phyloP scores from a whole-genome alignment of 2,113 vertebrate species.

The Loxodonta africana region DNA sequence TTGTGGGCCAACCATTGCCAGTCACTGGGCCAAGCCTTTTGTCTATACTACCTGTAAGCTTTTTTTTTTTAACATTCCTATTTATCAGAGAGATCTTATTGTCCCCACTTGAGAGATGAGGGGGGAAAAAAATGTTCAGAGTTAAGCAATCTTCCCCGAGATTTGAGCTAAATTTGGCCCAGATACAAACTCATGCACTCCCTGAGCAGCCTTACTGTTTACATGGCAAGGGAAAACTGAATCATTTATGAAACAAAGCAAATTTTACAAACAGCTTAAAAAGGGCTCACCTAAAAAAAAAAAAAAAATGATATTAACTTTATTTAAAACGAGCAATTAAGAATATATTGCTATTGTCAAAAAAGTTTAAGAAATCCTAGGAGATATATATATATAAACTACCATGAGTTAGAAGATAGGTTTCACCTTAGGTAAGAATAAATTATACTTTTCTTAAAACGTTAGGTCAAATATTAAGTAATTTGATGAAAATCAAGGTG shows the following conservation, averaged over 20 bases:
- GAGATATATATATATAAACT: neutral
- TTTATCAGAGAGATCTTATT: neutral
- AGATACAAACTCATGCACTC: neutral
- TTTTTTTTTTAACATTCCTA: neutral
- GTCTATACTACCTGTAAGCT: neutral
- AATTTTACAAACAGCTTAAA: constrained; percentile 11
- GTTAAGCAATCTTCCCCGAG: neutral
- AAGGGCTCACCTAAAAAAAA: neutral
- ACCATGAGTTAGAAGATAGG: neutral
- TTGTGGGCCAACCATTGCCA: neutral
- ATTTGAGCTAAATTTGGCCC: neutral
- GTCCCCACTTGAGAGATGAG: neutral
- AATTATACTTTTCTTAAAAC: constrained; percentile 15
- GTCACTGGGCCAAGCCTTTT: neutral
- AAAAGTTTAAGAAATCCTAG: neutral
- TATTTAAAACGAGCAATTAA: neutral
- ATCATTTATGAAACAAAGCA: neutral
- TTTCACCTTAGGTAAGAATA: neutral
- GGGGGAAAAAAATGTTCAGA: neutral
- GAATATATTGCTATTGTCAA: neutral
- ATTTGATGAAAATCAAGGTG: neutral
- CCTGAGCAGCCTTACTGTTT: neutral
- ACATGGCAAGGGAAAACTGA: neutral
- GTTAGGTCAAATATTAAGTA: neutral
- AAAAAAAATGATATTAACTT: neutral